phyloP scores from a whole-genome alignment of 92 coral and sea anemone genomes.

The Metridium senile region DNA sequence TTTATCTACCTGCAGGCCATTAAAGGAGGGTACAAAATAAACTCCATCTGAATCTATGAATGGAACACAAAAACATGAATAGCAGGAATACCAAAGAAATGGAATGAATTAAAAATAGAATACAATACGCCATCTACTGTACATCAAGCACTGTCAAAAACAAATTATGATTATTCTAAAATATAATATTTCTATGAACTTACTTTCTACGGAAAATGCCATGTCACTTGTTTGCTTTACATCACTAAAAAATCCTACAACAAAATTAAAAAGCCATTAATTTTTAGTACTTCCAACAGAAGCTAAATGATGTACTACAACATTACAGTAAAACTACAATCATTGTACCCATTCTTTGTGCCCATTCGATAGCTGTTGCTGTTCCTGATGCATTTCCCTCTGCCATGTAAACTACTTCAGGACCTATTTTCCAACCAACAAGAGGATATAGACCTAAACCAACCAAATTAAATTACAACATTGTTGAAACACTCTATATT shows the following conservation, averaged over 20 bases:
- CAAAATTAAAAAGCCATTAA: background rate
- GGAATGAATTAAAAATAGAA: no score
- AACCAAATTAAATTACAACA: background rate
- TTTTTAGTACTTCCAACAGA: no score
- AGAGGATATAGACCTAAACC: constrained; percentile 83
- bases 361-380: constrained; percentile 93
- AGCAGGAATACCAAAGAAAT: background rate
- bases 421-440: constrained; percentile 96
- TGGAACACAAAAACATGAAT: background rate
- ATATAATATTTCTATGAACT: background rate
- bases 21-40: constrained; percentile 96
- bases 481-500: no score
- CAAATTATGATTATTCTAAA: no score
- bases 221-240: constrained; percentile 81
- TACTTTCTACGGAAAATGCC: constrained; percentile 94
- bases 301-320: no score
- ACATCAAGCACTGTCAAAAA: no score
- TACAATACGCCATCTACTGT: no score
- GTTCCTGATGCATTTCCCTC: constrained; percentile 94
- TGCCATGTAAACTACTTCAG: constrained; percentile 82
- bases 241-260: constrained; percentile 78
- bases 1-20: constrained; percentile 87
- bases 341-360: constrained; percentile 75
- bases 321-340: background rate
- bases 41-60: constrained; percentile 82